A percentile compares a stretch with the other conserved stretches of the same genome.
Conservation (phyloP, 2,113 vertebrate species). For the Hiodon alosoides region DNA sequence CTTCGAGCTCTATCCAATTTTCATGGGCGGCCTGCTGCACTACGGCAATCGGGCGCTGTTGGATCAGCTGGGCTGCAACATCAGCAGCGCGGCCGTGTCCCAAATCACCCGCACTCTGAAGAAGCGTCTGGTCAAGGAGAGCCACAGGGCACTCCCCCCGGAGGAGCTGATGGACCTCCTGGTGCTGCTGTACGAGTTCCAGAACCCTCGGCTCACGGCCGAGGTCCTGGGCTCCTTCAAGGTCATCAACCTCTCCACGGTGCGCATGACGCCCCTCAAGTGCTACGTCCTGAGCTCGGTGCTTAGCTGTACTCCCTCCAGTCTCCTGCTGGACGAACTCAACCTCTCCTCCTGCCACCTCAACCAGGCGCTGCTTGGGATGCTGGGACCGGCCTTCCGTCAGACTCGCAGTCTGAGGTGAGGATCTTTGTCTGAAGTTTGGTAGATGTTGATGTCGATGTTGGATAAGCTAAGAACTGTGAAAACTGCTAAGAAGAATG, state of each 20-base stretch:
- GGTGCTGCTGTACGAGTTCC: constrained; percentile 90
- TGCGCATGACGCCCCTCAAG: constrained; percentile 88
- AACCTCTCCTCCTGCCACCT: constrained; percentile 85
- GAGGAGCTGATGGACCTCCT: constrained; percentile 88
- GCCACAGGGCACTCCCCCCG: constrained; percentile 71
- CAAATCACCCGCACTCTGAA: constrained; percentile 81
- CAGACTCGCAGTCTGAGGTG: constrained; percentile 78
- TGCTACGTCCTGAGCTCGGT: constrained; percentile 79
- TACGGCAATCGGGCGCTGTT: constrained; percentile 78
- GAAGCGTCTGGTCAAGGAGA: constrained; percentile 74
- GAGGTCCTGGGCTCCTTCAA: constrained; percentile 76
- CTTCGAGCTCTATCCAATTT: constrained; percentile 93
- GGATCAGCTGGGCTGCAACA: constrained; percentile 83
- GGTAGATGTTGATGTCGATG: neutral
- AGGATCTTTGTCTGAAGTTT: constrained; percentile 53
- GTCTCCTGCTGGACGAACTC: constrained; percentile 72
- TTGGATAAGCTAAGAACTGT: neutral
- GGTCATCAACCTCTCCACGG: constrained; percentile 64
- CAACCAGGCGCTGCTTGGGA: constrained; percentile 62
- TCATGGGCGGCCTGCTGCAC: constrained; percentile 88
- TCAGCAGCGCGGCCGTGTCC: constrained; percentile 80
- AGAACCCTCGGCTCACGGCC: constrained; percentile 81
- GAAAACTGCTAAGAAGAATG: neutral
- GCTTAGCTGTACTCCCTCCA: constrained; percentile 61
- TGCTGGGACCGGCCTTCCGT: constrained; percentile 72